Percentiles rank a stretch among this genome's conserved stretches.
Conservation (phyloP, 2,888 invertebrate species). For the Chrysolina oricalcia region DNA sequence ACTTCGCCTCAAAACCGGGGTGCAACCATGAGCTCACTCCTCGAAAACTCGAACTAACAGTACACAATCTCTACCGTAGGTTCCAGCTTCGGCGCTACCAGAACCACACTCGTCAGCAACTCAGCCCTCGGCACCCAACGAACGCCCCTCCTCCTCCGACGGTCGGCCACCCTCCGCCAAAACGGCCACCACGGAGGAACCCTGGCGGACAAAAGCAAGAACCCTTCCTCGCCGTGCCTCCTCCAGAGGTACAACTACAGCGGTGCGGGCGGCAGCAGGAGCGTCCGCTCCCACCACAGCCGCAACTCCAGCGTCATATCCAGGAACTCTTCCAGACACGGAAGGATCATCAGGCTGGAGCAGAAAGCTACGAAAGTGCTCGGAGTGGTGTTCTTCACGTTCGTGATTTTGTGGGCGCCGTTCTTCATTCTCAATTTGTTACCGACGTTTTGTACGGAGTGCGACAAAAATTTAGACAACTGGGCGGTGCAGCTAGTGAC, state of each 20-base stretch:
- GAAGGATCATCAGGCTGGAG: constrained; percentile 88
- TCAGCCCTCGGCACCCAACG: constrained; percentile 60
- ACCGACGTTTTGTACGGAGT: constrained; percentile 87
- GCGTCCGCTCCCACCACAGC: constrained; percentile 82
- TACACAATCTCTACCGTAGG: constrained; percentile 62
- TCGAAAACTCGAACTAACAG: neutral
- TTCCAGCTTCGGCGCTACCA: constrained; percentile 82
- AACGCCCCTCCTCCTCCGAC: constrained; percentile 73
- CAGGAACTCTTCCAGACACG: constrained; percentile 86
- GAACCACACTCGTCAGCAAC: constrained; percentile 77
- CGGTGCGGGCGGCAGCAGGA: constrained; percentile 52
- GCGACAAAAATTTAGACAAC: constrained; percentile 82
- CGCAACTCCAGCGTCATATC: constrained; percentile 88
- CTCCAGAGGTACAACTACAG: constrained; percentile 70
- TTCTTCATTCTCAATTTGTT: constrained; percentile 93
- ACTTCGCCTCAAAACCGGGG: too few species aligned
- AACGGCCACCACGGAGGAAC: constrained; percentile 65
- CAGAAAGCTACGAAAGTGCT: constrained; percentile 97
- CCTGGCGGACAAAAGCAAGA: constrained; percentile 68
- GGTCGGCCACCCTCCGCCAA: constrained; percentile 78
- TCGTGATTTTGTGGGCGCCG: constrained; percentile 96
- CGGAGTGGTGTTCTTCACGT: constrained; percentile 95
- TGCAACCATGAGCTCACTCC: too few species aligned
- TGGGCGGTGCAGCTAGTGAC: constrained; percentile 91
- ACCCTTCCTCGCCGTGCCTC: constrained; percentile 76